Percentiles rank a stretch among this genome's conserved stretches.
Evolutionary conservation across 2,888 invertebrate species (phyloP).

Genomic region (Napeogenes sylphis): DNA sequence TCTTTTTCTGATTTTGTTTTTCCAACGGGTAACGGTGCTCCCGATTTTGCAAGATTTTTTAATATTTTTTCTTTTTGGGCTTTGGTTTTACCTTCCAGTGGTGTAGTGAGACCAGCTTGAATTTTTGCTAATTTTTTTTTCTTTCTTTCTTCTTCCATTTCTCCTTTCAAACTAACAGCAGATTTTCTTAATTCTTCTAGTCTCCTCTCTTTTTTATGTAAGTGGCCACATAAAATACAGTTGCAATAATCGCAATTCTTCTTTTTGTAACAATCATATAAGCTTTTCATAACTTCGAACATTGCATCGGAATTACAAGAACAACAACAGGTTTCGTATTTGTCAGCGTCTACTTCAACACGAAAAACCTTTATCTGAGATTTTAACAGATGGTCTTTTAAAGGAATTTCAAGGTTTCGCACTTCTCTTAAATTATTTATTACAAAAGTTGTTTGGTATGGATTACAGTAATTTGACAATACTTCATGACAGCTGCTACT

Average conservation of each 20-base stretch:
- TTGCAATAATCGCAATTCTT: slow-evolving; percentile 59
- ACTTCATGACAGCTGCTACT: background rate
- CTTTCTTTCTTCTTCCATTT: slow-evolving; percentile 18
- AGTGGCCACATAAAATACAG: slow-evolving; percentile 57
- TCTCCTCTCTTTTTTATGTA: slow-evolving; percentile 38
- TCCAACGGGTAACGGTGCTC: slow-evolving; percentile 32
- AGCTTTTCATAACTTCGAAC: slow-evolving; percentile 66
- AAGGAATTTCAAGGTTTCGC: background rate
- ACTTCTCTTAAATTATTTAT: slow-evolving; percentile 1
- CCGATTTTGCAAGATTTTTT: slow-evolving; percentile 25
- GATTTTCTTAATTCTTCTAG: slow-evolving; percentile 37
- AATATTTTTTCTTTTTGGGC: slow-evolving; percentile 38
- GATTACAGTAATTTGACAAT: background rate
- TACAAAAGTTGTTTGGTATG: background rate
- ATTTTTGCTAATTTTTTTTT: slow-evolving; percentile 34
- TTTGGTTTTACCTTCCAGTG: slow-evolving; percentile 36
- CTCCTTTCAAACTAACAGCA: slow-evolving; percentile 21
- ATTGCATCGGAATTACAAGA: slow-evolving; percentile 63
- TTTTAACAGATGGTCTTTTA: background rate
- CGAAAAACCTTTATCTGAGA: slow-evolving; percentile 38
- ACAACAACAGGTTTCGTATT: slow-evolving; percentile 53
- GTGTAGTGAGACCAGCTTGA: slow-evolving; percentile 38
- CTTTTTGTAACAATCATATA: slow-evolving; percentile 63
- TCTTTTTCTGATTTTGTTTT: slow-evolving; percentile 34
- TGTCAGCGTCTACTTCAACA: slow-evolving; percentile 42